Percentiles rank a stretch among this genome's conserved stretches.
Evolutionary conservation across 2,888 invertebrate species (phyloP).

Genomic region (Cheiracanthium punctorium): DNA sequence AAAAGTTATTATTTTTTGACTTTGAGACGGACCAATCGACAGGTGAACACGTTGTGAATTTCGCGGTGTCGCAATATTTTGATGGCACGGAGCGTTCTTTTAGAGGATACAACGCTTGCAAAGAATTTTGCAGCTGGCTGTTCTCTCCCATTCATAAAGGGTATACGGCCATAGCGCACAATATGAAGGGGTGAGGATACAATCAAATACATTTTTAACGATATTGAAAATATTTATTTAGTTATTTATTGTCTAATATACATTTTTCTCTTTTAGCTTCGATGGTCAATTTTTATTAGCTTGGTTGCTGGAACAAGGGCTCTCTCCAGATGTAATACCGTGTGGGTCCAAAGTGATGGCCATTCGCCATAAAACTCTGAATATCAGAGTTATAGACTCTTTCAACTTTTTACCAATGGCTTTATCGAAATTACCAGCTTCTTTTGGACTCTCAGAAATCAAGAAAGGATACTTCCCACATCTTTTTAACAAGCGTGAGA

Average conservation of each 20-base stretch:
- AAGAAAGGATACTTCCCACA: conserved; percentile 53
- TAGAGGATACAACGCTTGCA: not conserved
- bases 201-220: too few relatives aligned
- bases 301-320: conserved; percentile 12
- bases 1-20: not conserved
- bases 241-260: too few relatives aligned
- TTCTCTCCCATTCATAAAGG: conserved; percentile 1
- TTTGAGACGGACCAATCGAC: not conserved
- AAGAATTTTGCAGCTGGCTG: conserved; percentile 17
- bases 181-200: conserved; percentile 29
- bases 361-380: not conserved
- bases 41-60: not conserved
- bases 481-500: conserved; percentile 28
- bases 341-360: conserved; percentile 22
- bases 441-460: conserved; percentile 21
- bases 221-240: too few relatives aligned
- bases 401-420: conserved; percentile 43
- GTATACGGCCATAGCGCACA: conserved; percentile 23
- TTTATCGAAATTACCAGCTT: conserved; percentile 25
- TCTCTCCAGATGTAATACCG: not conserved
- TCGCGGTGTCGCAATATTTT: not conserved
- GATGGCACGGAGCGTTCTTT: not conserved
- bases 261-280: conserved; percentile 18
- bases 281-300: conserved; percentile 33
- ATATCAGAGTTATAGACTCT: conserved; percentile 33